Conservation (phyloP, 2,113 vertebrate species). For the Syngnathus floridae region DNA sequence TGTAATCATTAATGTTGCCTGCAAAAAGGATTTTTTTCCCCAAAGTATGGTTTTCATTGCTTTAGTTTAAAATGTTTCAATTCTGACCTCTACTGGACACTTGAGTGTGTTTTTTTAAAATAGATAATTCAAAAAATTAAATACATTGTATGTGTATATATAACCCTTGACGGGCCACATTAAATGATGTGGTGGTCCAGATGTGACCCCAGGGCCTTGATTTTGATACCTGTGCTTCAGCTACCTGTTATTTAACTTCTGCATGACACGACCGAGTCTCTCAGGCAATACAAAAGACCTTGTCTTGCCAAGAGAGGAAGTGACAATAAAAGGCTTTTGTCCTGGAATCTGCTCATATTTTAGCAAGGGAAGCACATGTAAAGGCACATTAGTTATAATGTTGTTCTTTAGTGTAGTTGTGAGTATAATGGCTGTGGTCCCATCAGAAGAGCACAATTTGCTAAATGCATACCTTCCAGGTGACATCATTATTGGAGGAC, state of each 20-base stretch:
- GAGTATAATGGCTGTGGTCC: neutral
- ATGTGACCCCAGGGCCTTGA: no score
- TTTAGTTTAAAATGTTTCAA: neutral
- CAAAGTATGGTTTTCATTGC: neutral
- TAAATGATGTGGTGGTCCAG: no score
- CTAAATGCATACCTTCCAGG: slow-evolving; percentile 23
- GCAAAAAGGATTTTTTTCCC: neutral
- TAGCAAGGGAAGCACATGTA: neutral
- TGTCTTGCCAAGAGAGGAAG: neutral
- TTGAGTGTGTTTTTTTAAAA: neutral
- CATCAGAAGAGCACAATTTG: neutral
- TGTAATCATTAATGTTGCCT: neutral
- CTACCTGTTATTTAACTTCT: neutral
- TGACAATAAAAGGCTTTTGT: neutral
- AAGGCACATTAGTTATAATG: slow-evolving; percentile 4
- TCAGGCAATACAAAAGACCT: slow-evolving; percentile 28
- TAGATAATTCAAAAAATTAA: no score
- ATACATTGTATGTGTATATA: no score
- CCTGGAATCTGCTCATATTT: neutral
- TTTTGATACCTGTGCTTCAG: no score
- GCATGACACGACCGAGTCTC: neutral
- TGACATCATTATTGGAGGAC: slow-evolving; percentile 57
- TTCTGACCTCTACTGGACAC: slow-evolving; percentile 2
- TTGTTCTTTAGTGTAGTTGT: slow-evolving; percentile 8
- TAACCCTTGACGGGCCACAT: no score